phyloP scores from a whole-genome alignment of 2,888 invertebrate genomes.

The Temnothorax unifasciatus region DNA sequence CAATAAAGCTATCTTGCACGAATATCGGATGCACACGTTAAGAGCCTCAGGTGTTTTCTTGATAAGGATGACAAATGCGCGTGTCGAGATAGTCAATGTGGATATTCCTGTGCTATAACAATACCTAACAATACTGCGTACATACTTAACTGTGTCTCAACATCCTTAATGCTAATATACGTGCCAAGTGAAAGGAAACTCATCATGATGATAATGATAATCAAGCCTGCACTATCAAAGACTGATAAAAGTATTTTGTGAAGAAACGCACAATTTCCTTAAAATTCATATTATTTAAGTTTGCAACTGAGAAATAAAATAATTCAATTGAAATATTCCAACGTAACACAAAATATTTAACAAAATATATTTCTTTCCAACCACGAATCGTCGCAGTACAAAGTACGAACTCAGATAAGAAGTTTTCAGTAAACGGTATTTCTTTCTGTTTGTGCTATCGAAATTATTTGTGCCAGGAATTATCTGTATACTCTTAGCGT shows the following conservation, averaged over 20 bases:
- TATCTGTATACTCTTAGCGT: not conserved
- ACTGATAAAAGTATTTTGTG: not conserved
- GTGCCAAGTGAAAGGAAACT: not conserved
- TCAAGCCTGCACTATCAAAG: not conserved
- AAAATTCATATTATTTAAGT: not conserved
- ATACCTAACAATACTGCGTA: not conserved
- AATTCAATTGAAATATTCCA: not conserved
- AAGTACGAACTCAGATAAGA: not conserved
- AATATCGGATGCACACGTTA: not conserved
- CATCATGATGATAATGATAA: not conserved
- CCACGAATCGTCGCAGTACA: not conserved
- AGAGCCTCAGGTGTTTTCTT: constrained; percentile 18
- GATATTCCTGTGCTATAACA: constrained; percentile 32
- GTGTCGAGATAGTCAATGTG: constrained; percentile 3
- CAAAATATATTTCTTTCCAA: not conserved
- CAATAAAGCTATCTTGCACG: constrained; percentile 13
- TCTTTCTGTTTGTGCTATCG: not conserved
- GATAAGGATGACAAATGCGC: constrained; percentile 40
- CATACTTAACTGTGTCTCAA: not conserved
- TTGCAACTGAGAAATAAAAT: not conserved
- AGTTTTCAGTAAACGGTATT: not conserved
- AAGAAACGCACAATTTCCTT: not conserved
- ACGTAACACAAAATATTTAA: not conserved
- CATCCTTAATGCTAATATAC: not conserved
- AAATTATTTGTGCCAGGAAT: not conserved